These are phyloP conservation scores for Tubulanus polymorphus DNA, from an alignment of 2,888 invertebrate species.

Conservation along the genomic window DNA sequence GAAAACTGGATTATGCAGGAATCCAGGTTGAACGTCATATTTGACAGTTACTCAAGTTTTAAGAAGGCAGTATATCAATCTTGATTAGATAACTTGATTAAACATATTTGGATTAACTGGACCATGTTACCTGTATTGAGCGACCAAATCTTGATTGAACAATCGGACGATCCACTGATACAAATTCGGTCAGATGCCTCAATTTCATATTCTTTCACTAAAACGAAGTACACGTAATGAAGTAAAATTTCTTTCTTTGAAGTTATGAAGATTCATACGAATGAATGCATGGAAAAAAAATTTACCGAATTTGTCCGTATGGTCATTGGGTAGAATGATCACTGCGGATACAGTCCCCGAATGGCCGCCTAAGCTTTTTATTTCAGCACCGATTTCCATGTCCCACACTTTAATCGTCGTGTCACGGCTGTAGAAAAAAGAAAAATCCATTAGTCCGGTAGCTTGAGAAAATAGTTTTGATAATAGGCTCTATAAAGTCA, in stretches of 20 bases:
- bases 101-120: too few relatives aligned
- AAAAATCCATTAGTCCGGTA: background rate
- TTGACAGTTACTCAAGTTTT: too few relatives aligned
- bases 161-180: constrained; percentile 46
- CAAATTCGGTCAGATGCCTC: constrained; percentile 25
- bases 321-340: constrained; percentile 33
- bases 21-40: too few relatives aligned
- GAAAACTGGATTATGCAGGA: too few relatives aligned
- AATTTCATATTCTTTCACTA: background rate
- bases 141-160: constrained; percentile 46
- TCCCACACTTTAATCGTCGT: constrained; percentile 79
- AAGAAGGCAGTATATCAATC: too few relatives aligned
- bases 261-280: too few relatives aligned
- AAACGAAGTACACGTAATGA: too few relatives aligned
- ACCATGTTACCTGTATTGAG: constrained; percentile 35
- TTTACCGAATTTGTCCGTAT: constrained; percentile 22
- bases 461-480: background rate
- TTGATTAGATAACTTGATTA: too few relatives aligned
- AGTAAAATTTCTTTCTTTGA: too few relatives aligned
- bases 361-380: constrained; percentile 66
- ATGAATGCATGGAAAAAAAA: constrained; percentile 1
- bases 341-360: constrained; percentile 69
- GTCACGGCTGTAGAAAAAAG: constrained; percentile 33
- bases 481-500: too few relatives aligned
- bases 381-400: constrained; percentile 66